Percentiles rank a stretch among this genome's conserved stretches.
phyloP scores from a whole-genome alignment of 1,140 invertebrate species.

The Sarcophaga bullata region DNA sequence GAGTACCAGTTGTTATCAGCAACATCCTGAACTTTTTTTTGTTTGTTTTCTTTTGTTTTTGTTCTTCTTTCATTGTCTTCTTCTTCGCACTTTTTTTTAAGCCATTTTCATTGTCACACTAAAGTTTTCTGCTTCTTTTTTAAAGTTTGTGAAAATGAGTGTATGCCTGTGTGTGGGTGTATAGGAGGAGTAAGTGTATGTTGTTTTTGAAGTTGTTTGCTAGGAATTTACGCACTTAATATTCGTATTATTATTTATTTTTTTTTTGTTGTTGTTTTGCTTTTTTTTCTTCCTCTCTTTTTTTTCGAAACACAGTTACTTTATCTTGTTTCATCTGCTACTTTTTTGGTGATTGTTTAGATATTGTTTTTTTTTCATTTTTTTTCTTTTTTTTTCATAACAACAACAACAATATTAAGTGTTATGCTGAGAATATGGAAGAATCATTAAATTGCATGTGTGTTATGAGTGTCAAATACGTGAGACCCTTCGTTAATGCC shows the following conservation, averaged over 20 bases:
- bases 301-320: neutral
- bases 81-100: no score
- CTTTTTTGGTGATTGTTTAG: neutral
- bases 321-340: neutral
- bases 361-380: neutral
- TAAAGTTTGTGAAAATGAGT: no score
- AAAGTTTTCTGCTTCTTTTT: no score
- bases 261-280: neutral
- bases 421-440: neutral
- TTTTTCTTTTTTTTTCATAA: neutral
- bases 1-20: no score
- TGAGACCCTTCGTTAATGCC: constrained; percentile 6
- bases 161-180: no score
- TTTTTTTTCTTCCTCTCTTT: neutral
- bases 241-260: no score
- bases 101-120: no score
- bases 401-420: neutral
- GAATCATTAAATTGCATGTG: neutral
- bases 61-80: no score
- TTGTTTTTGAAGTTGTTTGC: neutral
- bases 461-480: neutral
- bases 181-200: neutral
- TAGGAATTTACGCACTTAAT: constrained; percentile 8
- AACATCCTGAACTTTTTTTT: no score
- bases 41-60: no score